Evolutionary conservation across 2,113 vertebrate species (phyloP), one percentile per base, ranked within the genome.

Genomic region (Neolamprologus brichardi): DNA sequence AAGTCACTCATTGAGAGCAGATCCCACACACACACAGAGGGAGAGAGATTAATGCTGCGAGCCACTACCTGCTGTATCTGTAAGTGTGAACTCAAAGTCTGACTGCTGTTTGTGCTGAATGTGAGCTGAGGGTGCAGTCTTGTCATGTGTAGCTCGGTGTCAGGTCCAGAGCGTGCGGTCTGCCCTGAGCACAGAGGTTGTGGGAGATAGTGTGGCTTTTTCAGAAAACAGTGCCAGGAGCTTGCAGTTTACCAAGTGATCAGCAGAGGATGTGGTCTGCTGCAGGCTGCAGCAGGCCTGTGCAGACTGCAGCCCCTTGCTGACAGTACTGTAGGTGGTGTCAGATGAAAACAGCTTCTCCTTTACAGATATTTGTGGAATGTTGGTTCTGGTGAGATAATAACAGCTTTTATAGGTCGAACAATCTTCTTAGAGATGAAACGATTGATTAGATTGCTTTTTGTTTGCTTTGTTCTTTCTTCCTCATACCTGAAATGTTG

Each of bases 221-320:
- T 49, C 15, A 49, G 44, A 77, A 77, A 12, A 30, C 41, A 30
- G 41, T 30, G 41, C 44, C 25, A 30, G 15, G 41, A 51, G 15
- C 8, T 81, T 37, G 75, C 30, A 67, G 81, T 60, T 20, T 13
- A 30, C 52, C 44, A 83, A 18, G n/a, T 51, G 41, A 72, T 39
- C 32, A 37, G 67, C 41, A 81, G 8, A 94, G 88, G 91, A 91
- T 89, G 94, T 91, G 87, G 91, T 91, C 85, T 82, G 37, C 32
- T 89, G 92, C 79, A 92, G 39, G 79, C 84, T 90, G 70, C 49
- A 86, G 86, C 87, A 89, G 72, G 79, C 30, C 79, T 77, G 44
- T 80, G 64, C 86, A 86, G 12, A 64, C 39, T 46, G 37, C 41
- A 30, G 70, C 23, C 70, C 70, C 70, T 75, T 75, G 60, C 44